These are phyloP conservation scores for Phytoseiulus persimilis DNA, from an alignment of 2,888 invertebrate genomes.

Conservation along the genomic window DNA sequence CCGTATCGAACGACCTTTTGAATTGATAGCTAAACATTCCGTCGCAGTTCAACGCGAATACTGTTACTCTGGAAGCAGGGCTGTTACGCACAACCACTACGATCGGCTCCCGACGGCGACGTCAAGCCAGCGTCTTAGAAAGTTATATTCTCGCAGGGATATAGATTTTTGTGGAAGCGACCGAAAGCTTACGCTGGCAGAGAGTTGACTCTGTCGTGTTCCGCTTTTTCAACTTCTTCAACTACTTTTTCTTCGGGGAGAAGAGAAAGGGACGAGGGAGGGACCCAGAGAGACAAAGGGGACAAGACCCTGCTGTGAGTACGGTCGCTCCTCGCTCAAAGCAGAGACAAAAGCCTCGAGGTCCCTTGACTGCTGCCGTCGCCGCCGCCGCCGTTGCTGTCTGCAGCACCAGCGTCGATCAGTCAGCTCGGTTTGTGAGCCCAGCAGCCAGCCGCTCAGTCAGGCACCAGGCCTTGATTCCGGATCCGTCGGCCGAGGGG, in stretches of 20 bases:
- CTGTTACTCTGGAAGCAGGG: neutral
- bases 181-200: neutral
- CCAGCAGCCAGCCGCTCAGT: neutral
- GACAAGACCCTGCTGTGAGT: neutral
- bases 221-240: neutral
- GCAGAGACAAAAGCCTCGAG: neutral
- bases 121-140: neutral
- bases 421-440: neutral
- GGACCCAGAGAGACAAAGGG: neutral
- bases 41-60: neutral
- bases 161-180: neutral
- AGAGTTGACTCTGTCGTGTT: neutral
- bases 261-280: neutral
- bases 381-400: neutral
- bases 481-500: neutral
- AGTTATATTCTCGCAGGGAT: neutral
- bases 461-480: neutral
- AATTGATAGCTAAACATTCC: neutral
- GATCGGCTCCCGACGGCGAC: neutral
- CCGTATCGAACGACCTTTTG: neutral
- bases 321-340: neutral
- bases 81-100: neutral
- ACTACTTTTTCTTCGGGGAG: neutral
- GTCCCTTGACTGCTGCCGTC: neutral
- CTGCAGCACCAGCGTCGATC: slow-evolving; percentile 5